A percentile compares a stretch with the other conserved stretches of the same genome.
Conservation (phyloP, 2,888 invertebrate species). For the Lymantria monacha region DNA sequence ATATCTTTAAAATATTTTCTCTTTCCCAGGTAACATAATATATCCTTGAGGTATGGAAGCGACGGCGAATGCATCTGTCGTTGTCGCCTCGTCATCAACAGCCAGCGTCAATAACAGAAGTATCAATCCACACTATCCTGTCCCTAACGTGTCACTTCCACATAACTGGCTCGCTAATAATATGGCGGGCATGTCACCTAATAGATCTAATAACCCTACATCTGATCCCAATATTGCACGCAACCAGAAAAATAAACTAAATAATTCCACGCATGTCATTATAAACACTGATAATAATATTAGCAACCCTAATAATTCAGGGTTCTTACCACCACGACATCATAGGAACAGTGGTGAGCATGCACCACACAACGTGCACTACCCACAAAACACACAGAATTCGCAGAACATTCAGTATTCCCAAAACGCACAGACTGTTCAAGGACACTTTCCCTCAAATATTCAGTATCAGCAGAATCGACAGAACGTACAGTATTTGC, state of each 20-base stretch:
- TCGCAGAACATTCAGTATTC: not conserved
- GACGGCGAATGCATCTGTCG: slow-evolving; percentile 14
- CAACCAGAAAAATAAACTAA: not conserved
- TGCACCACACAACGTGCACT: not conserved
- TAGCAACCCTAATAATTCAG: not conserved
- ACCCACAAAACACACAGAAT: not conserved
- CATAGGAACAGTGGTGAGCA: not conserved
- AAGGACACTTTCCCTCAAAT: not conserved
- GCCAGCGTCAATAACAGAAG: slow-evolving; percentile 5
- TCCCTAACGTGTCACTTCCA: not conserved
- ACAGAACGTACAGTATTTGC: not conserved
- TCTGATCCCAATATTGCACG: not conserved
- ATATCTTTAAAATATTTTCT: not conserved
- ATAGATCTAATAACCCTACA: not conserved
- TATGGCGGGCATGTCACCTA: not conserved
- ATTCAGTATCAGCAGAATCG: not conserved
- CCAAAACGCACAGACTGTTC: not conserved
- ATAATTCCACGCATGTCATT: not conserved
- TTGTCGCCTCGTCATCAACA: slow-evolving; percentile 8
- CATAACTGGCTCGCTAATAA: not conserved
- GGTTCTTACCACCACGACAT: not conserved
- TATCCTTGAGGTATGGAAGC: slow-evolving; percentile 52
- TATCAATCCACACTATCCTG: not conserved
- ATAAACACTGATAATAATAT: no score
- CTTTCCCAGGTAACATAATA: slow-evolving; percentile 41